A percentile compares a stretch with the other conserved stretches of the same genome.
Conservation (phyloP, 2,888 invertebrate species). For the Galerucella pusilla region DNA sequence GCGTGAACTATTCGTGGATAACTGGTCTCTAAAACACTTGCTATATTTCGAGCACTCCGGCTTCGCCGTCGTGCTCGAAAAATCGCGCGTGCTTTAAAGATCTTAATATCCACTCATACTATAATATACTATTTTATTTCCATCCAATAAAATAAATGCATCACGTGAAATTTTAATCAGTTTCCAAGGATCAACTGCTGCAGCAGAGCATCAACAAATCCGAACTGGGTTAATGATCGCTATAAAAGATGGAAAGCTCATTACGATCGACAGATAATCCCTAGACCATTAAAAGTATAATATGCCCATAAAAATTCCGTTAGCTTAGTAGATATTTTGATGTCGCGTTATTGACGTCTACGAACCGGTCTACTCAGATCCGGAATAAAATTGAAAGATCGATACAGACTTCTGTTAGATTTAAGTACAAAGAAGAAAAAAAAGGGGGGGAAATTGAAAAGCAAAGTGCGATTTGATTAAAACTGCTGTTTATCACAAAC, state of each 20-base stretch:
- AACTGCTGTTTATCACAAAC: too few relatives aligned
- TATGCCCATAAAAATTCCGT: slow-evolving; percentile 30
- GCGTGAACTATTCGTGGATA: too few relatives aligned
- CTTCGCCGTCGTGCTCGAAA: too few relatives aligned
- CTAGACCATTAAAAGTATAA: slow-evolving; percentile 29
- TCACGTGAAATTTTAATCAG: too few relatives aligned
- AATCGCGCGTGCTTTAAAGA: too few relatives aligned
- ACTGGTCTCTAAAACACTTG: too few relatives aligned
- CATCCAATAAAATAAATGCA: too few relatives aligned
- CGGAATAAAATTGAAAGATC: slow-evolving; percentile 7
- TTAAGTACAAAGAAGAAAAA: not conserved
- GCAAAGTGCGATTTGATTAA: too few relatives aligned
- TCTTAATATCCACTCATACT: too few relatives aligned
- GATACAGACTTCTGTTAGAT: not conserved
- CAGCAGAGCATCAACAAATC: not conserved
- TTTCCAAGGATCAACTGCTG: not conserved
- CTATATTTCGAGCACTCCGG: too few relatives aligned
- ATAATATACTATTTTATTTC: too few relatives aligned
- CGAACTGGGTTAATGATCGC: slow-evolving; percentile 31
- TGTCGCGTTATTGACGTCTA: slow-evolving; percentile 10
- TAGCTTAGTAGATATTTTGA: slow-evolving; percentile 19
- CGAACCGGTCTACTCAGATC: slow-evolving; percentile 6
- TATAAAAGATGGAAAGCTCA: slow-evolving; percentile 31
- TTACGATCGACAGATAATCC: slow-evolving; percentile 30
- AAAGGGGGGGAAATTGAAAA: not conserved